Percentiles rank a stretch among this genome's conserved stretches.
Conservation (phyloP, 2,113 vertebrate species). For the Polyodon spathula region DNA sequence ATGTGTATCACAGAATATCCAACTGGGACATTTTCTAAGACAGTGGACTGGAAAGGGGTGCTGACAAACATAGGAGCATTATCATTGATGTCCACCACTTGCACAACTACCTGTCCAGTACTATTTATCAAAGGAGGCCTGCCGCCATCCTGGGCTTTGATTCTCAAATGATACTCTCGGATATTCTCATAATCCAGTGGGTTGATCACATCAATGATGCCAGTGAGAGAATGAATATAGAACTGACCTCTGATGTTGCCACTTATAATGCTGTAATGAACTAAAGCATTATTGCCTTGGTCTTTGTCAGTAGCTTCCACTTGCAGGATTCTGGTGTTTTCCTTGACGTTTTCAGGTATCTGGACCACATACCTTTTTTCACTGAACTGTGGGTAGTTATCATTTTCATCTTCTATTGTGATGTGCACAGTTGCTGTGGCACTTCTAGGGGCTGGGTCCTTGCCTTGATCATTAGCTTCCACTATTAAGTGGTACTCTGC, state of each 20-base stretch:
- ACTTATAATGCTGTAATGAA: constrained; percentile 90
- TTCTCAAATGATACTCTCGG: constrained; percentile 78
- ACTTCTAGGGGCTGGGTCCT: constrained; percentile 75
- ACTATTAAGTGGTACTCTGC: constrained; percentile 76
- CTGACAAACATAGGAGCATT: constrained; percentile 95
- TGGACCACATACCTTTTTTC: constrained; percentile 81
- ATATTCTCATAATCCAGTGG: constrained; percentile 86
- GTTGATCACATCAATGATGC: constrained; percentile 83
- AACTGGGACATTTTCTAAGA: constrained; percentile 79
- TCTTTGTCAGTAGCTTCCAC: constrained; percentile 84
- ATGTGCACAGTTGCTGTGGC: constrained; percentile 83
- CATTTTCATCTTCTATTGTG: constrained; percentile 85
- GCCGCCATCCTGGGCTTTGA: constrained; percentile 92
- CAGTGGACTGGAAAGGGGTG: constrained; percentile 88
- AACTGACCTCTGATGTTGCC: constrained; percentile 92
- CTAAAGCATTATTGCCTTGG: constrained; percentile 79
- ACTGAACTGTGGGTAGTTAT: constrained; percentile 92
- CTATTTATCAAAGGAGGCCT: constrained; percentile 87
- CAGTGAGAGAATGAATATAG: constrained; percentile 82
- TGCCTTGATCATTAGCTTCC: constrained; percentile 89
- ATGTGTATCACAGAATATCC: constrained; percentile 89
- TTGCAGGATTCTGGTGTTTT: constrained; percentile 77
- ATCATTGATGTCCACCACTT: constrained; percentile 89
- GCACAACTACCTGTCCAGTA: constrained; percentile 82
- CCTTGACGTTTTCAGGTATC: constrained; percentile 73